Conservation (phyloP, 2,888 invertebrate species). For the Sicus ferrugineus region DNA sequence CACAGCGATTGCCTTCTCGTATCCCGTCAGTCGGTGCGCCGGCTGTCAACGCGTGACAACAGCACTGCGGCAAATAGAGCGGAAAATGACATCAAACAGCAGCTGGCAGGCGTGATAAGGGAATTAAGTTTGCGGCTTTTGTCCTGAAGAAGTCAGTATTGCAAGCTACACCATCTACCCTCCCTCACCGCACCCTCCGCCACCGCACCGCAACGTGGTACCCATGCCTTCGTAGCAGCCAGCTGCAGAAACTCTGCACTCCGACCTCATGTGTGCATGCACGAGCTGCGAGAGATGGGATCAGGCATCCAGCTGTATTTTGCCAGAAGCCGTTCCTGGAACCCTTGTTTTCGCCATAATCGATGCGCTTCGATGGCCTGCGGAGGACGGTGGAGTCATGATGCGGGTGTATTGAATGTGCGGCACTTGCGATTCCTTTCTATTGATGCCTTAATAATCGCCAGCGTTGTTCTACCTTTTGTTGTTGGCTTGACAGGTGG, state of each 20-base stretch:
- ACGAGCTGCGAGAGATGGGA: neutral
- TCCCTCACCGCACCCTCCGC: neutral
- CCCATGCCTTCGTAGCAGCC: neutral
- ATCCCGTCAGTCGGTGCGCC: neutral
- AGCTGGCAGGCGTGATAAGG: constrained; percentile 64
- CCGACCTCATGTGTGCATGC: neutral
- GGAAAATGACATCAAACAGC: constrained; percentile 64
- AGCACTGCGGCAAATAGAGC: constrained; percentile 56
- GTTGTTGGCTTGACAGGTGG: neutral
- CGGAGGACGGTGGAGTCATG: constrained; percentile 1
- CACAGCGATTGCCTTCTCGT: neutral
- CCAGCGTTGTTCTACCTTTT: neutral
- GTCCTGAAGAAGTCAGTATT: constrained; percentile 27
- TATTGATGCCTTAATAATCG: constrained; percentile 8
- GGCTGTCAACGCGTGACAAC: constrained; percentile 16
- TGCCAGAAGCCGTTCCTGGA: constrained; percentile 3
- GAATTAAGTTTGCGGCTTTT: constrained; percentile 62
- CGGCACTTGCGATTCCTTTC: neutral
- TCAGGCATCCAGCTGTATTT: neutral
- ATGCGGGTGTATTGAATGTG: constrained; percentile 25
- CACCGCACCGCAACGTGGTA: too few species aligned
- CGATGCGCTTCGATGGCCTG: constrained; percentile 15
- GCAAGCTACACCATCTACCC: neutral
- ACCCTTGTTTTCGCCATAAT: neutral
- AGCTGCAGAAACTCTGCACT: neutral